Percentiles rank a stretch among this genome's conserved stretches.
phyloP scores from a whole-genome alignment of 2,113 vertebrate species.

The Fukomys damarensis region DNA sequence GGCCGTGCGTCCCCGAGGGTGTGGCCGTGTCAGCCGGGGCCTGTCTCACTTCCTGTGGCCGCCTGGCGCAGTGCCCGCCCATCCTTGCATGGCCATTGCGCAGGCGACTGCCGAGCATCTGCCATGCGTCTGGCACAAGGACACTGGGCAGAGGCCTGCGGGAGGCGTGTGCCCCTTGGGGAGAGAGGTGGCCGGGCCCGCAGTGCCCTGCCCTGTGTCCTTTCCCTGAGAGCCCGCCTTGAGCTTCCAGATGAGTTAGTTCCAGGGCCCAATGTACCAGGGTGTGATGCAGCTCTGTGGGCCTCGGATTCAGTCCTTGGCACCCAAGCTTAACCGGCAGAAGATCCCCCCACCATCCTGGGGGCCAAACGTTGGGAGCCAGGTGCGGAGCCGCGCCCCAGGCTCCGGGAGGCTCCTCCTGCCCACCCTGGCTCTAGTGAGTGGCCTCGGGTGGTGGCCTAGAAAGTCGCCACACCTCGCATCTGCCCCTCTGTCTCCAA shows the following conservation, averaged over 20 bases:
- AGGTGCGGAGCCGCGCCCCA: fast-evolving
- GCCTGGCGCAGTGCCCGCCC: background rate
- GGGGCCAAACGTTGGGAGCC: background rate
- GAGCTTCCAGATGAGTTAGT: background rate
- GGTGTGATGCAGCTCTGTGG: background rate
- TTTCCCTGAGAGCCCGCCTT: background rate
- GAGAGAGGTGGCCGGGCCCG: too few species aligned
- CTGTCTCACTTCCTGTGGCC: background rate
- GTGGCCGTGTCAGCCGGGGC: fast-evolving
- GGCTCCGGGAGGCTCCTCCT: background rate
- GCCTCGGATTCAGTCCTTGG: background rate
- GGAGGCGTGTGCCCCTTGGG: background rate
- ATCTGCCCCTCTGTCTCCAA: background rate
- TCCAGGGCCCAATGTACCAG: background rate
- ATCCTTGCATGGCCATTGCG: fast-evolving
- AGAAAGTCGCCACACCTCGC: fast-evolving
- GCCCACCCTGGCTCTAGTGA: background rate
- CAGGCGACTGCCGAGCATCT: background rate
- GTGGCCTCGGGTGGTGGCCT: background rate
- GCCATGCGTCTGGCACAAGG: background rate
- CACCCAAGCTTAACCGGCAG: background rate
- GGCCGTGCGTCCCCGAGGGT: background rate
- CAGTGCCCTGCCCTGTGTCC: fast-evolving
- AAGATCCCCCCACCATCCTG: too few species aligned
- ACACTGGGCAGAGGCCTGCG: background rate